phyloP scores from a whole-genome alignment of 1,140 invertebrate genomes.

The Anastrepha obliqua region DNA sequence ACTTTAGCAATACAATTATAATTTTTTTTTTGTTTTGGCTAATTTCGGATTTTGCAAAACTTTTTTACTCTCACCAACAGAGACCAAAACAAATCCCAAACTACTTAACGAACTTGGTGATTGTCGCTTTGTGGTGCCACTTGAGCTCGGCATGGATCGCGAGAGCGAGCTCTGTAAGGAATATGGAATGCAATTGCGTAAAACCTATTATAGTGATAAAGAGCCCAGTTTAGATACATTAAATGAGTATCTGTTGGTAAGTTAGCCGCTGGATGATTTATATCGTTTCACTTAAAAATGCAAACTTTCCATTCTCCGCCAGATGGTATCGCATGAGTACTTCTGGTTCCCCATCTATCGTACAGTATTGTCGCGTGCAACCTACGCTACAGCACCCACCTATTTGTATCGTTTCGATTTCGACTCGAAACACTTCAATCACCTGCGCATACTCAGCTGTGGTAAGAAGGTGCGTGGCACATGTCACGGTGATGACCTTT shows the following conservation, averaged over 20 bases:
- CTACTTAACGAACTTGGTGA: constrained; percentile 69
- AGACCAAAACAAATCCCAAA: constrained; percentile 70
- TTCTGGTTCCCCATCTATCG: constrained; percentile 75
- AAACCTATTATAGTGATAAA: constrained; percentile 69
- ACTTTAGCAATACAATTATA: too few relatives aligned
- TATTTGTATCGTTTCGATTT: constrained; percentile 76
- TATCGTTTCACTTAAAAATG: too few relatives aligned
- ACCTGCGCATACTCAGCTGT: constrained; percentile 73
- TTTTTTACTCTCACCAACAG: constrained; percentile 52
- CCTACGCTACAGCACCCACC: constrained; percentile 71
- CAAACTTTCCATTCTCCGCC: constrained; percentile 23
- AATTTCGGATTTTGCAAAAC: too few relatives aligned
- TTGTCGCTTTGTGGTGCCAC: constrained; percentile 69
- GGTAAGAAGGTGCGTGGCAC: constrained; percentile 74
- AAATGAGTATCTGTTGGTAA: constrained; percentile 70
- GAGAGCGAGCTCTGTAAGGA: constrained; percentile 69
- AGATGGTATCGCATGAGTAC: constrained; percentile 73
- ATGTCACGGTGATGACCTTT: constrained; percentile 80
- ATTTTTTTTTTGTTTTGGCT: too few relatives aligned
- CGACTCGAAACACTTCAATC: constrained; percentile 72
- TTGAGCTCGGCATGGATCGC: constrained; percentile 69
- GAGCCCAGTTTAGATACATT: constrained; percentile 70
- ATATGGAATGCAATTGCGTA: constrained; percentile 67
- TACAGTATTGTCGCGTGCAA: constrained; percentile 71
- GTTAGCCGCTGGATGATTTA: background rate